A percentile compares a stretch with the other conserved stretches of the same genome.
Conservation (phyloP, 2,888 invertebrate genomes). For the Pterobdella sp. region DNA sequence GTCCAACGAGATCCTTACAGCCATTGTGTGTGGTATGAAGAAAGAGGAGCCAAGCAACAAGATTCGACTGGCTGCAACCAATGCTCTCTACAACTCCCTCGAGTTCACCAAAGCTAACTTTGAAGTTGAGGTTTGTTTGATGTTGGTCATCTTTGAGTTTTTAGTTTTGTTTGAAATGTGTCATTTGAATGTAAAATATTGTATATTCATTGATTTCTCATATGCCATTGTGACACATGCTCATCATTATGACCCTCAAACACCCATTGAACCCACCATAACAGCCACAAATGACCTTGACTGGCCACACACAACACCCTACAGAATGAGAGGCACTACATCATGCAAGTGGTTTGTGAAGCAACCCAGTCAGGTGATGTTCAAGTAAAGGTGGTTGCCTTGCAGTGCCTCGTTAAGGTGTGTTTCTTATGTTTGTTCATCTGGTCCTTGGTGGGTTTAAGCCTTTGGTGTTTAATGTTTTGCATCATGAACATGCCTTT, state of each 20-base stretch:
- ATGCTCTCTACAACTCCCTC: slow-evolving; percentile 87
- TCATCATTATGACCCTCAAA: too few relatives aligned
- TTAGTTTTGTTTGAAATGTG: too few relatives aligned
- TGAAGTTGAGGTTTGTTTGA: slow-evolving; percentile 68
- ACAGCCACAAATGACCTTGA: too few relatives aligned
- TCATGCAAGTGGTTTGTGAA: slow-evolving; percentile 99
- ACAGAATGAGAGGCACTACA: slow-evolving; percentile 84
- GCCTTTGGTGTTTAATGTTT: too few relatives aligned
- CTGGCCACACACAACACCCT: too few relatives aligned
- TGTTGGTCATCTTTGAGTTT: too few relatives aligned
- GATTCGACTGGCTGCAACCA: slow-evolving; percentile 90
- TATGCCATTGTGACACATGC: too few relatives aligned
- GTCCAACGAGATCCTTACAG: slow-evolving; percentile 91
- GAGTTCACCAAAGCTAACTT: slow-evolving; percentile 98
- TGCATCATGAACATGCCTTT: too few relatives aligned
- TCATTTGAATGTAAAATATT: too few relatives aligned
- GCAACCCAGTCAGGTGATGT: slow-evolving; percentile 87
- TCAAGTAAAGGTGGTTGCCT: slow-evolving; percentile 85
- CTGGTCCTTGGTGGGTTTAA: neutral
- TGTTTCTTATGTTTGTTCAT: neutral
- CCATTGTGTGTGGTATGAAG: slow-evolving; percentile 97
- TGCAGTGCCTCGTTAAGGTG: slow-evolving; percentile 89
- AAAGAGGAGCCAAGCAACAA: slow-evolving; percentile 83
- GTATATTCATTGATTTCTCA: too few relatives aligned
- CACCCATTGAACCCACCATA: too few relatives aligned